Percentiles rank a stretch among this genome's conserved stretches.
Evolutionary conservation across 2,113 vertebrate species (phyloP).

Genomic region (Geothlypis trichas): DNA sequence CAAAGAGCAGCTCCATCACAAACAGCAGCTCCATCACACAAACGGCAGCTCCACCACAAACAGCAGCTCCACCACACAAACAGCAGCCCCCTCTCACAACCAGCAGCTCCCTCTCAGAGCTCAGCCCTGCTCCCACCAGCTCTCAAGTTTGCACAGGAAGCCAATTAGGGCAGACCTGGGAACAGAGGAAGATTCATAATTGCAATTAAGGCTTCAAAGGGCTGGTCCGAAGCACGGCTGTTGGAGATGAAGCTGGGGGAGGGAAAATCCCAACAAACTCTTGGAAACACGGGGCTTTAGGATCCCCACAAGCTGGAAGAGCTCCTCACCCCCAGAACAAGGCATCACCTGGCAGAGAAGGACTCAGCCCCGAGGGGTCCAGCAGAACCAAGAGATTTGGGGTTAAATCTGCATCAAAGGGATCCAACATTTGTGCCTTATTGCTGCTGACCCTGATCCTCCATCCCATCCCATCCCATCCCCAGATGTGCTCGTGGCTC

Average conservation of each 20-base stretch:
- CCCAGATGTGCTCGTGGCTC: background rate
- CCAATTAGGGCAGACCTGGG: conserved; percentile 34
- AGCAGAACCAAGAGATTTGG: background rate
- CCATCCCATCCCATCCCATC: background rate
- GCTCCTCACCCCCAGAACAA: background rate
- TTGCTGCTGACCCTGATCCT: rapidly evolving
- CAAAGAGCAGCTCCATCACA: no score
- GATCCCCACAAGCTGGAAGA: background rate
- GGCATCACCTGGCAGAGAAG: background rate
- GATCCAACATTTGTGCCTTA: rapidly evolving
- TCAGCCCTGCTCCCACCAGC: background rate
- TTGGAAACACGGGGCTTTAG: background rate
- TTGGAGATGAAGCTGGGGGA: background rate
- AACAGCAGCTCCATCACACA: no score
- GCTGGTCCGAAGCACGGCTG: rapidly evolving
- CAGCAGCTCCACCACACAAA: no score
- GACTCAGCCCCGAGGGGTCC: background rate
- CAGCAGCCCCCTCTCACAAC: no score
- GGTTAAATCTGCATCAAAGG: background rate
- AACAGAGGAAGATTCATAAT: conserved; percentile 41
- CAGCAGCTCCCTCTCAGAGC: background rate
- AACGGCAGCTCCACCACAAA: no score
- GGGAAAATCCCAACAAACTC: background rate
- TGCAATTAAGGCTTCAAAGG: conserved; percentile 43
- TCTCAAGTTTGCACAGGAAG: conserved; percentile 16